These are phyloP conservation scores for Ichneumoninae sp. DNA, from an alignment of 2,888 invertebrate species.

Conservation along the genomic window DNA sequence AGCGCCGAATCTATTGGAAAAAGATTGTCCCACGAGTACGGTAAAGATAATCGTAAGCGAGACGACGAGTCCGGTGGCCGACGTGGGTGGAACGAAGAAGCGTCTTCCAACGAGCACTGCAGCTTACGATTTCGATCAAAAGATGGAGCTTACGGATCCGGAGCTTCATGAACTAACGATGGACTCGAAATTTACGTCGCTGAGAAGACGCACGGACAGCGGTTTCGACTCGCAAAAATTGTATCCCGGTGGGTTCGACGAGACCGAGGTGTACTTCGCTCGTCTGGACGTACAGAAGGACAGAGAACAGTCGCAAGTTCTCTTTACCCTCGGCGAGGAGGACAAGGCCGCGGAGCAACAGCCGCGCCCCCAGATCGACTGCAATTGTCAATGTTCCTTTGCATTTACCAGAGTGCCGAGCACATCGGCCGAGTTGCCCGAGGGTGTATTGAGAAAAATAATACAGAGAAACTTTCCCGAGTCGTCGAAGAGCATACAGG, in stretches of 20 bases:
- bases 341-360: conserved; percentile 69
- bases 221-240: conserved; percentile 66
- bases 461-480: conserved; percentile 82
- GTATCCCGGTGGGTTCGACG: conserved; percentile 49
- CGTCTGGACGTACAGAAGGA: conserved; percentile 60
- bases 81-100: conserved; percentile 56
- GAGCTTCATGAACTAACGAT: conserved; percentile 66
- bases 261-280: conserved; percentile 67
- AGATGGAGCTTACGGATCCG: conserved; percentile 62
- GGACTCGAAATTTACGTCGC: conserved; percentile 64
- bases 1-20: conserved; percentile 37
- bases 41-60: conserved; percentile 80
- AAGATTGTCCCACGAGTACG: conserved; percentile 69
- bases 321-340: conserved; percentile 80
- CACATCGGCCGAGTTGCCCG: conserved; percentile 80
- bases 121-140: conserved; percentile 66
- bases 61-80: conserved; percentile 45
- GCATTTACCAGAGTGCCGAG: conserved; percentile 80
- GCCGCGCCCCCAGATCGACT: conserved; percentile 50
- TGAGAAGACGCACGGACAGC: conserved; percentile 58
- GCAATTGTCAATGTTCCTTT: conserved; percentile 77
- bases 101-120: conserved; percentile 61
- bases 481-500: conserved; percentile 80
- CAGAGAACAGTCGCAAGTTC: conserved; percentile 74
- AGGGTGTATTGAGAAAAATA: conserved; percentile 80